Evolutionary conservation across 2,888 invertebrate species (phyloP), one percentile per base, ranked within the genome.

Genomic region (Himalopsyche anomala): DNA sequence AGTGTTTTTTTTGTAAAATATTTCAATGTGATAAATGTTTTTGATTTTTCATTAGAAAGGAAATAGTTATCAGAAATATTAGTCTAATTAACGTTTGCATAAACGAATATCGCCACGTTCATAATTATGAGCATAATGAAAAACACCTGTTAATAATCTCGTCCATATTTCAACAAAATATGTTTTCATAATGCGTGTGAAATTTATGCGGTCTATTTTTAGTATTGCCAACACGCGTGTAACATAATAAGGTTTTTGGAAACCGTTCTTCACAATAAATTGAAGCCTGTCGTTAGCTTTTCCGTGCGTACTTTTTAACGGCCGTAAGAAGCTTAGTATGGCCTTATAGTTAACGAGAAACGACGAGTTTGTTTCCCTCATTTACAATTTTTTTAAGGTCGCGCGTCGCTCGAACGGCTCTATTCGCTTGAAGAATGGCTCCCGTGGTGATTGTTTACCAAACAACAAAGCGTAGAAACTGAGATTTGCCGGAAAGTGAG

Each of bases 401-500:
- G 62, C 62, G 62, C 51, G 51, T 51, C 51, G 51, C 51, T 51
- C 51, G 15, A 51, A 15, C 51, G 51, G 42, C 36, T 56, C 40
- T 86, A 42, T 51, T 54, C 42, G 69, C 84, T 56, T 87, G 87
- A 87, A 45, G 84, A 80, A 87, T 85, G 83, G 85, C 80, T 86
- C 87, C 86, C 87, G 81, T 83, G 86, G 83, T 83, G 83, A 87
- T 87, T 84, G 86, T 86, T 85, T 38, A 83, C 80, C 80, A 56
- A 85, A 62, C 62, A 85, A 87, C 87, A 87, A 86, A 85, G 85
- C 85, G 82, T 51, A 83, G 87, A 82, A 87, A 82, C 85, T 80
- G 86, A 87, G 87, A 87, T 87, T 87, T 85, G 45, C 79, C 80
- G 55, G 83, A 80, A 69, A 87, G 82, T 79, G 84, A 80, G 84